phyloP scores from a whole-genome alignment of 2,888 invertebrate species.

The Zeuzera pyrina region DNA sequence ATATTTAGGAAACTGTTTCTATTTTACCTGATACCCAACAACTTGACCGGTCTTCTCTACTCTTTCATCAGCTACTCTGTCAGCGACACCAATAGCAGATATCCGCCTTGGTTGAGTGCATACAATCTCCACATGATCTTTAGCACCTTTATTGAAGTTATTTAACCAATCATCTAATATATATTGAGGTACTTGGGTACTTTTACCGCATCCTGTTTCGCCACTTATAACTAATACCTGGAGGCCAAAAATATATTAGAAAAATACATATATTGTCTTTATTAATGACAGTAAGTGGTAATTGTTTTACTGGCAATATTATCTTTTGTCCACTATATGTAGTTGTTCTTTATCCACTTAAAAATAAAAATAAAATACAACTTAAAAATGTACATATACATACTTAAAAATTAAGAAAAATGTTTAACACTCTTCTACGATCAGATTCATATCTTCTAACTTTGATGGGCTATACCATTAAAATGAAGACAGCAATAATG shows the following conservation, averaged over 20 bases:
- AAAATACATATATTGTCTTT: background rate
- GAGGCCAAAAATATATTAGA: conserved; percentile 4
- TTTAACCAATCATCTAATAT: conserved; percentile 89
- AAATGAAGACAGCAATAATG: too few relatives aligned
- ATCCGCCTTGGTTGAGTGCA: conserved; percentile 94
- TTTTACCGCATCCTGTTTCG: conserved; percentile 89
- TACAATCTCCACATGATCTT: conserved; percentile 84
- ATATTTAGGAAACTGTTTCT: too few relatives aligned
- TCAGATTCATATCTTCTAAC: too few relatives aligned
- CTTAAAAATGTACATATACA: too few relatives aligned
- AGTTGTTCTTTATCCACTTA: too few relatives aligned
- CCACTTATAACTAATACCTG: conserved; percentile 83
- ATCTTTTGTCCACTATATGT: too few relatives aligned
- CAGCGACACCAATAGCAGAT: conserved; percentile 93
- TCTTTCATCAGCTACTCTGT: conserved; percentile 91
- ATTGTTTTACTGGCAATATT: too few relatives aligned
- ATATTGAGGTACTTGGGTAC: conserved; percentile 94
- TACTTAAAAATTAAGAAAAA: too few relatives aligned
- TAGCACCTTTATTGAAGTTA: conserved; percentile 62
- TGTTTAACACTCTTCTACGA: too few relatives aligned
- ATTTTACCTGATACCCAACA: conserved; percentile 79
- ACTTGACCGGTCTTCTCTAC: conserved; percentile 83
- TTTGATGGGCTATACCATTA: too few relatives aligned
- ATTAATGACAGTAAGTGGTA: background rate
- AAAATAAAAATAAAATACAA: too few relatives aligned